Conservation (phyloP, 2,888 invertebrate genomes). For the Lasius fuliginosus region DNA sequence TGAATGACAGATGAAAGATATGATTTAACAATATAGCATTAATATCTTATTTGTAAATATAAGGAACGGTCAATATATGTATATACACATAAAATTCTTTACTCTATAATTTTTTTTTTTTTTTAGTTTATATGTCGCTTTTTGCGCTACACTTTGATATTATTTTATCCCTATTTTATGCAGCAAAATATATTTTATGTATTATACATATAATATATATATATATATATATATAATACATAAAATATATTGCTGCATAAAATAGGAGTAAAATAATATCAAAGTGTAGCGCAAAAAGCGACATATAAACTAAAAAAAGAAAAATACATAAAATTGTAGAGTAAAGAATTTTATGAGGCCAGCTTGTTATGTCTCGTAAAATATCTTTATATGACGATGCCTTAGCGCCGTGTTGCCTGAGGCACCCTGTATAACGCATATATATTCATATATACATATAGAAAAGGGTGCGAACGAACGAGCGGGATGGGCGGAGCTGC, state of each 20-base stretch:
- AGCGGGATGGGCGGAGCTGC: conserved; percentile 78
- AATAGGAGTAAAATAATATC: conserved; percentile 6
- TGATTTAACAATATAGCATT: no score
- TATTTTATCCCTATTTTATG: not conserved
- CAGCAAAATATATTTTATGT: no score
- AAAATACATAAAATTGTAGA: conserved; percentile 12
- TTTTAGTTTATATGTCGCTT: not conserved
- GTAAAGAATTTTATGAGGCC: not conserved
- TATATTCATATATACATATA: conserved; percentile 51
- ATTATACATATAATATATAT: no score
- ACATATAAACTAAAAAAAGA: not conserved
- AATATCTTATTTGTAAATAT: no score
- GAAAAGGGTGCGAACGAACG: conserved; percentile 71
- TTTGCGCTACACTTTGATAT: not conserved
- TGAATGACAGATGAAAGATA: no score
- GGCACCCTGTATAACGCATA: conserved; percentile 36
- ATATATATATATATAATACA: not conserved
- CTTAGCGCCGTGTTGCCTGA: conserved; percentile 6
- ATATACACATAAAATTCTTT: not conserved
- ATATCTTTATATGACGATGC: conserved; percentile 13
- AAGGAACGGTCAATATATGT: no score
- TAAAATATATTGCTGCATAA: not conserved
- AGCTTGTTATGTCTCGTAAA: conserved; percentile 37
- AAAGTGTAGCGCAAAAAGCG: not conserved
- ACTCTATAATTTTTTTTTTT: conserved; percentile 1